A percentile compares a stretch with the other conserved stretches of the same genome.
phyloP scores from a whole-genome alignment of 2,113 vertebrate species.

The Numida meleagris region DNA sequence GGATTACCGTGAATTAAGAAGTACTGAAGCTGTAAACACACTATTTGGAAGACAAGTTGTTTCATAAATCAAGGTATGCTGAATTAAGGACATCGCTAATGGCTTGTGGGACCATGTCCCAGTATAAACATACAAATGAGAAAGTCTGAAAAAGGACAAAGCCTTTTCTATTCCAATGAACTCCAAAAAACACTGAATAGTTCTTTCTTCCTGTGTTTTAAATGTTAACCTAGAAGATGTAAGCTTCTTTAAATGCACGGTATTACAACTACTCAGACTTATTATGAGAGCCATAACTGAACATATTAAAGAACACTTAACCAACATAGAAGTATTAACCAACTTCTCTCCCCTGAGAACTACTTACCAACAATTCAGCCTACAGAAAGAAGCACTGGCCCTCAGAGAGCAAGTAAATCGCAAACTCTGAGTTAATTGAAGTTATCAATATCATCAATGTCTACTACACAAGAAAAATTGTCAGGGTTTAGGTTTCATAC shows the following conservation, averaged over 20 bases:
- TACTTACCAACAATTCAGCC: not conserved
- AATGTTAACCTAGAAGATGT: not conserved
- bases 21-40: not conserved
- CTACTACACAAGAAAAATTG: not conserved
- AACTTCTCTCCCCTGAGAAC: not conserved
- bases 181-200: not conserved
- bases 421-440: not conserved
- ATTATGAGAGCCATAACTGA: not conserved
- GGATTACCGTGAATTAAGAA: not conserved
- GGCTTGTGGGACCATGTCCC: rapidly evolving
- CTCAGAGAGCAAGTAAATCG: not conserved
- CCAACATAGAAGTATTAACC: not conserved
- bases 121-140: not conserved
- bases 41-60: not conserved
- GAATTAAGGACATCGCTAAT: not conserved
- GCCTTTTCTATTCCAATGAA: no score
- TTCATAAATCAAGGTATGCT: not conserved
- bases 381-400: not conserved
- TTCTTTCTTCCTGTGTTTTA: not conserved
- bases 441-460: not conserved
- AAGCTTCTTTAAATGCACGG: not conserved
- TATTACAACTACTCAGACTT: not conserved
- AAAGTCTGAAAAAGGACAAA: not conserved
- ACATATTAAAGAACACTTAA: not conserved
- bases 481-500: not conserved